Evolutionary conservation across 2,888 invertebrate genomes (phyloP), one percentile per base, ranked within the genome.

Genomic region (Artemia sinica): DNA sequence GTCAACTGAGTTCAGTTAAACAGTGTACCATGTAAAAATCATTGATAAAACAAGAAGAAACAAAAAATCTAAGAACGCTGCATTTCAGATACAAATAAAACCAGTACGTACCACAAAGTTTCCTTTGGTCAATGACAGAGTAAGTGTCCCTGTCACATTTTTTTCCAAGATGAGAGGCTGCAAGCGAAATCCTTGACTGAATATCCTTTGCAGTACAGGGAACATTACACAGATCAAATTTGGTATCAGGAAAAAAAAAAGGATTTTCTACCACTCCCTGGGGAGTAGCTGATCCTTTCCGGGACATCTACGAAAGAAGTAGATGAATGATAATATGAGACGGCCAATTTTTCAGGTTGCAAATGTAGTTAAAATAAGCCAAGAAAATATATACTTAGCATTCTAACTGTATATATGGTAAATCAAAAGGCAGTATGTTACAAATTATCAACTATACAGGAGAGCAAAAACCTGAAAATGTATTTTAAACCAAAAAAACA

Each of bases 111-210:
- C 83, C 91, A 78, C 93, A 92, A 8, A 91, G 82, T 77, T 89
- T 88, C 71, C 88, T 80, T 78, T 91, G 91, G 28, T 88, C 86
- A 74, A 87, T 85, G 67, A 91, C 85, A 58, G 89, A 87, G 78
- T 92, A 91, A 0, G 92, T 91, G 77, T 96, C 96, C 7, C 95
- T 82, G 78, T 96, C 96, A 81, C 97, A 97, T 75, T 95, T 94
- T 77, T 92, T 91, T 72, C 93, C 95, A 72, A 94, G 93, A 77
- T 95, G 91, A 69, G 87, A 85, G 13, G 89, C 88, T 70, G 84
- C 84, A 73, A 90, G 80, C 28, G 84, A 82, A 67, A 90, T 80
- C 69, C 77, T 77, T 1, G 80, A 78, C 50, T 78, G 76, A 51
- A 80, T 77, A 67, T 77, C 76, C 50, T 77, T 76, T 66, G 77